A percentile compares a stretch with the other conserved stretches of the same genome.
These are phyloP conservation scores for Pachyuromys duprasi DNA, from an alignment of 2,797 vertebrate genomes.

Conservation along the genomic window DNA sequence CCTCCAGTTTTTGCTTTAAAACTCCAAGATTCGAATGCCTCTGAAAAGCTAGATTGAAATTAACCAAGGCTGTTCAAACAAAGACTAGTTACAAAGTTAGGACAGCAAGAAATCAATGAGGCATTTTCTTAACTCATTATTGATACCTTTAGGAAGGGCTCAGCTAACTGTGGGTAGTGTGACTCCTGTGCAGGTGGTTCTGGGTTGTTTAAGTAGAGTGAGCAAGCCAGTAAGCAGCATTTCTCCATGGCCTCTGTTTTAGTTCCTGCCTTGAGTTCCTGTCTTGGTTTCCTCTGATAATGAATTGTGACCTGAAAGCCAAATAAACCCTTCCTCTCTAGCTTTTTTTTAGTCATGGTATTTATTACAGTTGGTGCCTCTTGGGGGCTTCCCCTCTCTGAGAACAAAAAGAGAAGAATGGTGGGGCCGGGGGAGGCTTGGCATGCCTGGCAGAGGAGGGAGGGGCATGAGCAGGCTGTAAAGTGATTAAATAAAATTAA, in stretches of 20 bases:
- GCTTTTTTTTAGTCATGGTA: background rate
- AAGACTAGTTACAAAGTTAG: background rate
- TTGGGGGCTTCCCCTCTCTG: too few species aligned
- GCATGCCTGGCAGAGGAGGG: too few species aligned
- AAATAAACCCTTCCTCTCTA: background rate
- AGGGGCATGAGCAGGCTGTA: too few species aligned
- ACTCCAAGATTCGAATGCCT: background rate
- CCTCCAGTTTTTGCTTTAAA: conserved; percentile 50
- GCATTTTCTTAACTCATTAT: background rate
- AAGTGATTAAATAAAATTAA: too few species aligned
- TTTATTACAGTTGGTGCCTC: background rate
- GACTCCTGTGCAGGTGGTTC: background rate
- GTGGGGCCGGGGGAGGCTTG: too few species aligned
- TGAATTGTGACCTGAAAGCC: background rate
- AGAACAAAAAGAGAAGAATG: too few species aligned
- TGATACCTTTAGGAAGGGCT: background rate
- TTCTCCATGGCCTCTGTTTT: background rate
- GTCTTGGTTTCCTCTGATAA: background rate
- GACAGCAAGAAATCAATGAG: background rate
- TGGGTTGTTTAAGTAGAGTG: background rate
- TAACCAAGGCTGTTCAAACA: background rate
- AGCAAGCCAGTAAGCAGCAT: background rate
- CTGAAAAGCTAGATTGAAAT: conserved; percentile 24
- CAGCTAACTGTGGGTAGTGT: background rate
- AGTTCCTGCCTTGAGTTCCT: background rate